Evolutionary conservation across 1,140 invertebrate genomes (phyloP), one percentile per base, ranked within the genome.

Genomic region (Plectrocnemia conspersa): DNA sequence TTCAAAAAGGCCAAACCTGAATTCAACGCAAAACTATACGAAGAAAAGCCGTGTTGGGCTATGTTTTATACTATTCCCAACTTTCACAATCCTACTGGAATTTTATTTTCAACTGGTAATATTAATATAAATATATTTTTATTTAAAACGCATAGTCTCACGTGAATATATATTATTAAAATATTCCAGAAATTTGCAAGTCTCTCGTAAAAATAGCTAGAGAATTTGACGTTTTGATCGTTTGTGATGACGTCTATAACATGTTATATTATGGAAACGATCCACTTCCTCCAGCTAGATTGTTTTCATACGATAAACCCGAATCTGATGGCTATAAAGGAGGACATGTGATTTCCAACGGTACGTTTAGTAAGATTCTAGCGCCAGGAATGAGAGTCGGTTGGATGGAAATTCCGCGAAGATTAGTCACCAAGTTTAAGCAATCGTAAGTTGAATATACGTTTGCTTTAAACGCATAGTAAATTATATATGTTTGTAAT

Each of bases 231-330:
- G 64, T 84, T 10, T 59, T 80, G 1, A 66, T 85, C 10, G 63
- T 78, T 0, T 80, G 80, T 58, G 84, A 85, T 61, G 83, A 85
- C 67, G 79, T 85, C 9, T 85, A 86, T 40, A 85, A 83, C 64
- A 70, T 85, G 10, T 66, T 85, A 0, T 66, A 78, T 62, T 84
- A 82, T 63, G 72, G 67, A 33, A 58, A 71, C 40, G 61, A 60
- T 2, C 63, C 58, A 11, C 35, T 22, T n/a, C 68, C 72, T 18
- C 79, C 79, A 10, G 69, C 69, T 25, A 70, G 82, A 53, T 65
- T 84, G 1, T 71, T 79, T 36, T 69, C 72, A 24, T 83, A 79
- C 56, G 82, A 84, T 61, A 58, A 69, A 24, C 59, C 65, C 10
- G 58, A 62, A 3, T 73, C 77, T 65, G 6, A 52, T 0, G 63